These are phyloP conservation scores for Hystrix cristata DNA, from an alignment of 2,113 vertebrate species.

Conservation along the genomic window DNA sequence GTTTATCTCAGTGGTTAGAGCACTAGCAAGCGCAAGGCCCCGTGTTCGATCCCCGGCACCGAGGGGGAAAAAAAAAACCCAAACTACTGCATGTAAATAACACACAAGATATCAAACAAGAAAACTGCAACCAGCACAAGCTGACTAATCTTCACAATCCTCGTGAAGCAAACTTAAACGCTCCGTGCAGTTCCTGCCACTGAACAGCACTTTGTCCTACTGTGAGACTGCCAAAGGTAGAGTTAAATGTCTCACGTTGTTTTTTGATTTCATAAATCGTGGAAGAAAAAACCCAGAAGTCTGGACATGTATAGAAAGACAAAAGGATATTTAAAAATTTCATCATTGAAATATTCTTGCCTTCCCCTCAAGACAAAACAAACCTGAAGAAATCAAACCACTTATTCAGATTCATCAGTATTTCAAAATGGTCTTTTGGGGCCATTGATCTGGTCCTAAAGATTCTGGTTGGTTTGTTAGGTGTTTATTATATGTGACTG, in stretches of 20 bases:
- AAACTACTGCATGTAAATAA: not conserved
- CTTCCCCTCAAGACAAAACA: not conserved
- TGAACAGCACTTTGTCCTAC: not conserved
- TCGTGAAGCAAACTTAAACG: not conserved
- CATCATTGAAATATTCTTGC: not conserved
- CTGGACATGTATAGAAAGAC: not conserved
- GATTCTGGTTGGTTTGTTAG: not conserved
- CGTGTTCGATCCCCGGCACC: too few relatives aligned
- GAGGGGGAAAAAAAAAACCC: too few relatives aligned
- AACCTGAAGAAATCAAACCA: not conserved
- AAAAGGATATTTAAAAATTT: not conserved
- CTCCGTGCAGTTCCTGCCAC: fast-evolving
- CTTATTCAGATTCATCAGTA: not conserved
- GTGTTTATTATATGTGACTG: not conserved
- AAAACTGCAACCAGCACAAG: not conserved
- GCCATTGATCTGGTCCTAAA: not conserved
- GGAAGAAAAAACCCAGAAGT: not conserved
- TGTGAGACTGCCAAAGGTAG: not conserved
- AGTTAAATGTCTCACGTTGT: not conserved
- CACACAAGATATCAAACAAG: not conserved
- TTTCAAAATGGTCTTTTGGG: not conserved
- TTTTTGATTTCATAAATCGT: not conserved
- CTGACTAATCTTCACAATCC: not conserved
- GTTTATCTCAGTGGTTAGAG: too few relatives aligned
- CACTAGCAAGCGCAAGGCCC: too few relatives aligned